These are phyloP conservation scores for Napeogenes sylphis DNA, from an alignment of 2,888 invertebrate genomes.

Conservation along the genomic window DNA sequence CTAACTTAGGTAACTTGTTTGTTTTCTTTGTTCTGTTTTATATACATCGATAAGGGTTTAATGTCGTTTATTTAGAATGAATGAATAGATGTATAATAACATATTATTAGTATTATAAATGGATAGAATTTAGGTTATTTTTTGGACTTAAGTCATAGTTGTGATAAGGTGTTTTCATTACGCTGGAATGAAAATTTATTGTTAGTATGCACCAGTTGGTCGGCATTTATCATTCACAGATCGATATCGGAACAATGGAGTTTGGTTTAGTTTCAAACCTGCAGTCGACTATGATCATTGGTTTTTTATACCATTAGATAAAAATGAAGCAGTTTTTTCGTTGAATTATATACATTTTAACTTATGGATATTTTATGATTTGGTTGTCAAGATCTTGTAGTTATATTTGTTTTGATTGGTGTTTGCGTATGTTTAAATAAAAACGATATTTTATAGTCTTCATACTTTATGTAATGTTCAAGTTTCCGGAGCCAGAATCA, in stretches of 20 bases:
- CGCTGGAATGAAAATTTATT: not conserved
- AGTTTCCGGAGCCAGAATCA: no score
- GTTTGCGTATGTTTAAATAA: no score
- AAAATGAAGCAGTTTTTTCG: not conserved
- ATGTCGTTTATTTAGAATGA: no score
- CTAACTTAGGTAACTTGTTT: not conserved
- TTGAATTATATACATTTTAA: not conserved
- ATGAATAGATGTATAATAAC: no score
- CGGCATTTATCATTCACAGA: not conserved
- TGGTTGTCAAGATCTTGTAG: no score
- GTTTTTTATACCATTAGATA: not conserved
- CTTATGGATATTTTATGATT: no score
- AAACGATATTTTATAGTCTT: no score
- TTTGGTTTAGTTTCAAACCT: not conserved
- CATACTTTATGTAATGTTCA: no score
- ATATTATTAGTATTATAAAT: no score
- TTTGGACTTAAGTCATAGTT: not conserved
- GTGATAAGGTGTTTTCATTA: not conserved
- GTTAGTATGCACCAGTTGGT: not conserved
- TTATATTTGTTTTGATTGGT: no score
- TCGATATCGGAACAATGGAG: slow-evolving; percentile 3
- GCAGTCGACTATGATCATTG: not conserved
- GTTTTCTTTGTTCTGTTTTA: not conserved
- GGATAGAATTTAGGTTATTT: not conserved
- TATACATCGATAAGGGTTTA: no score